A percentile compares a stretch with the other conserved stretches of the same genome.
Evolutionary conservation across 2,113 vertebrate species (phyloP).

Genomic region (Nettapus auritus): DNA sequence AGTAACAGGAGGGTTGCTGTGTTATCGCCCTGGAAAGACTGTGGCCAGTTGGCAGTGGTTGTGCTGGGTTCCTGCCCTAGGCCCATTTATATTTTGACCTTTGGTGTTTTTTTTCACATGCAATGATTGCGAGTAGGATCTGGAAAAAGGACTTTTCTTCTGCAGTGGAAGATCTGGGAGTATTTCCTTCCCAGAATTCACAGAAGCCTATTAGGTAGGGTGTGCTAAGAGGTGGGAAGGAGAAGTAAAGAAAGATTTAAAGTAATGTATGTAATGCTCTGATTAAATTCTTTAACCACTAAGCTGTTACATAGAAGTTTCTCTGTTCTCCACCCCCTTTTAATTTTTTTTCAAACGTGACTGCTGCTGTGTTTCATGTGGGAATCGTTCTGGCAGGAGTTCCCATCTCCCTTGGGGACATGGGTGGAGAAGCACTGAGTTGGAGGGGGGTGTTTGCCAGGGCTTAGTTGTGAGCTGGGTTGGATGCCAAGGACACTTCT

Average conservation of each 20-base stretch:
- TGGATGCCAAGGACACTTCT: not conserved
- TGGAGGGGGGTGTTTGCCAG: not conserved
- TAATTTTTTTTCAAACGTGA: not conserved
- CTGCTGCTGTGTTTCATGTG: not conserved
- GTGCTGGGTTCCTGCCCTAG: not conserved
- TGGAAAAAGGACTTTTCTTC: not conserved
- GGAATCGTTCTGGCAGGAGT: not conserved
- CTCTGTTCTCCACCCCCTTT: not conserved
- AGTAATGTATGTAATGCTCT: not conserved
- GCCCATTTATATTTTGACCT: not conserved
- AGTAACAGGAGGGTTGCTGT: not conserved
- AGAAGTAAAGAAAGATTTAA: not conserved
- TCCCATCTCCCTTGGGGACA: not conserved
- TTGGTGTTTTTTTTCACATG: not conserved
- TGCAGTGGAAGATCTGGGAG: not conserved
- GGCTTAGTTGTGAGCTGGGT: not conserved
- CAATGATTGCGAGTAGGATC: not conserved
- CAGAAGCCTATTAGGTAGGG: not conserved
- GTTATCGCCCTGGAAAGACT: not conserved
- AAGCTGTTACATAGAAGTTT: not conserved
- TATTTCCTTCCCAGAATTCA: not conserved
- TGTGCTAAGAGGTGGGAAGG: not conserved
- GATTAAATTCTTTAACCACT: not conserved
- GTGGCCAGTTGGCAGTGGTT: not conserved
- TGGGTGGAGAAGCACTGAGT: not conserved